Evolutionary conservation across 2,113 vertebrate species (phyloP), one percentile per base, ranked within the genome.

Genomic region (Cyphomyrus plagiostoma): DNA sequence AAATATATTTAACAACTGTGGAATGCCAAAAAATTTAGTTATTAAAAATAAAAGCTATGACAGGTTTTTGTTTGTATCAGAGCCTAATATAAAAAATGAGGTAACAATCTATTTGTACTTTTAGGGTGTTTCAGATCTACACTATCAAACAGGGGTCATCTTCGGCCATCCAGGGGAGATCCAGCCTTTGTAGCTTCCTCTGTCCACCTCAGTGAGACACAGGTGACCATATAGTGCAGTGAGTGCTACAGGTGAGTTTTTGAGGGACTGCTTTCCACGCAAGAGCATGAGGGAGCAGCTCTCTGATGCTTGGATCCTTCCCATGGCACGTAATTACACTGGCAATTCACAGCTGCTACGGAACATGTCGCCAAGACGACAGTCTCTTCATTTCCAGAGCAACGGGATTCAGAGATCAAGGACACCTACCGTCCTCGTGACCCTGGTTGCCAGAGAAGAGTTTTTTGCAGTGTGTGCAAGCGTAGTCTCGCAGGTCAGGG

Each of bases 401-500:
- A 39, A 88, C 52, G 30, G 86, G 8, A 88, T 11, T 42, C 52
- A 58, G 35, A 88, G 26, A 45, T 58, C 7, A 26, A 56, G 86
- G 62, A 84, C 87, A 98, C 98, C 87, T 99, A 99, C 98, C 98
- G 95, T 97, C 96, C 97, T 96, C 96, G 94, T 96, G 97, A 30
- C 97, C 96, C 95, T 97, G 95, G 95, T 95, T 97, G 96, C 96
- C 95, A 77, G 97, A 96, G 92, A 97, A 97, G 93, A 96, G 95
- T 91, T 98, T 98, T 95, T 98, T 98, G 95, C 97, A 97, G 92
- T 97, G 97, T 92, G 95, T 97, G 96, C 97, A 97, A 89, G 97
- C 96, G 95, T 98, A 98, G 95, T 99, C 98, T 95, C 97, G 97
- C 94, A 99, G 97, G 96, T 99, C 99, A 94, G 98, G 98, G 95